Evolutionary conservation across 2,888 invertebrate genomes (phyloP), one percentile per base, ranked within the genome.

Genomic region (Morinoia aosen): DNA sequence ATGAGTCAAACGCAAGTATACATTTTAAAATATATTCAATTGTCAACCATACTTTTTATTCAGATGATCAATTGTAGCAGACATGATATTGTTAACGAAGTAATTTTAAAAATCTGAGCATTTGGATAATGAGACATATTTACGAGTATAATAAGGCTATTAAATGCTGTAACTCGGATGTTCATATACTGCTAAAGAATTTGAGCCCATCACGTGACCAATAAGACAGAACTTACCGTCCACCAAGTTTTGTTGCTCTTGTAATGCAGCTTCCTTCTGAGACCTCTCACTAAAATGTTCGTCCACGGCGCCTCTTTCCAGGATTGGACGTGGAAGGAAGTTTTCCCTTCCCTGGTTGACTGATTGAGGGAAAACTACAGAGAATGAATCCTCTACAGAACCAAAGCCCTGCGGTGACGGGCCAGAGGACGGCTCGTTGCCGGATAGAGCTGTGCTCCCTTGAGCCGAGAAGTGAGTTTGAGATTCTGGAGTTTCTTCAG

Each of bases 331-430:
- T 14, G 64, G 48, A 40, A 61, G n/a, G 64, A 95, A 95, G 39
- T 95, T 95, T 61, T 95, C 64, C 4, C 95, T n/a, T 25, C 64
- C 95, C 33, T 64, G 39, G 39, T 10, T 16, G 3, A 40, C 58
- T 16, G 95, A 64, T 39, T 19, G 58, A 58, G 95, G 95, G 48
- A 95, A 95, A 12, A 95, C 57, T 4, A 95, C 95, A 2, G 95
- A 64, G 48, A 64, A 64, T 10, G 58, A n/a, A 56, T 95, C 48
- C 11, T 64, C 95, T 11, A 95, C n/a, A 48, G 95, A 58, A 33
- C 95, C 64, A 33, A 95, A 95, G 16, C 39, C 61, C 14, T 95
- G 57, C 12, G 95, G 64, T 58, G 95, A 95, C 16, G 95, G 95
- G 14, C 95, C 95, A 7, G 95, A 95, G 8, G 25, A 57, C 12